phyloP scores from a whole-genome alignment of 2,888 invertebrate species.

The Ormyrus labotus region DNA sequence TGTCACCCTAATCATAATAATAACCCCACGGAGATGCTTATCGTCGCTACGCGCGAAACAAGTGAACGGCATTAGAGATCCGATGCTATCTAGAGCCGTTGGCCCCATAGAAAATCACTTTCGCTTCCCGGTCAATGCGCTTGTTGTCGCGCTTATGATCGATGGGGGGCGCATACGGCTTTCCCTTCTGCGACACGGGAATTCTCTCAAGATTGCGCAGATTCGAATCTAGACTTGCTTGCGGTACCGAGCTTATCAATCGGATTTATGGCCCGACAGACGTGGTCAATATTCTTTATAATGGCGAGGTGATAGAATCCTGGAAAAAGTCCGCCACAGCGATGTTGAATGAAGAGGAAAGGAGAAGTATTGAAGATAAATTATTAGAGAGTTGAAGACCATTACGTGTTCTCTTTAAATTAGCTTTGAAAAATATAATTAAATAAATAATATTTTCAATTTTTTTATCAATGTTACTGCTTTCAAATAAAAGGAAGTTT shows the following conservation, averaged over 20 bases:
- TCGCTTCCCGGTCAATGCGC: constrained; percentile 60
- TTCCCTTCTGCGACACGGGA: constrained; percentile 55
- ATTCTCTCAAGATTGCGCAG: constrained; percentile 63
- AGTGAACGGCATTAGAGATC: constrained; percentile 71
- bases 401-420: too few species aligned
- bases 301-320: too few species aligned
- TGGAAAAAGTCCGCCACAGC: too few species aligned
- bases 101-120: constrained; percentile 72
- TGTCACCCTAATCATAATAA: constrained; percentile 59
- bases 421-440: too few species aligned
- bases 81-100: constrained; percentile 64
- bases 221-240: neutral
- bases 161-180: constrained; percentile 51
- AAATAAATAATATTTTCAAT: too few species aligned
- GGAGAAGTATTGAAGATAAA: too few species aligned
- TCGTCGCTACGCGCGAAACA: constrained; percentile 67
- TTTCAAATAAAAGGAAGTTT: too few species aligned
- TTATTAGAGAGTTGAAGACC: too few species aligned
- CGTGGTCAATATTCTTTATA: too few species aligned
- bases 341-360: too few species aligned
- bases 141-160: constrained; percentile 59
- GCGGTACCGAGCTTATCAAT: constrained; percentile 15
- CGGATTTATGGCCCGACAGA: neutral
- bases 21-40: constrained; percentile 68
- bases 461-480: too few species aligned